Evolutionary conservation across 2,797 vertebrate genomes (phyloP).

Genomic region (Morus bassanus): DNA sequence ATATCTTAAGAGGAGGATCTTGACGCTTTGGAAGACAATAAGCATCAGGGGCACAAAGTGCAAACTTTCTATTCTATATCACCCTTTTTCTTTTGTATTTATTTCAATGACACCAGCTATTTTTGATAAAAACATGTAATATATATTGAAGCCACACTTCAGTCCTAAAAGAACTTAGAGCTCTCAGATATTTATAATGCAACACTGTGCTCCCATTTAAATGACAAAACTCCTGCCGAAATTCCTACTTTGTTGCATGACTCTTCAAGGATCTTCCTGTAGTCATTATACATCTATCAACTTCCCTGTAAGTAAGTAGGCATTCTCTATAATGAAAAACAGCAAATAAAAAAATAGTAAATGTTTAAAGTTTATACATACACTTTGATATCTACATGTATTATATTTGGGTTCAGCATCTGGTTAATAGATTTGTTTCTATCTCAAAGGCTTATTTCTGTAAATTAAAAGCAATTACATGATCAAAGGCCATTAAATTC

Average conservation of each 20-base stretch:
- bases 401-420: neutral
- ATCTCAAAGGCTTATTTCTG: constrained; percentile 9
- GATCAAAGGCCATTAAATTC: constrained; percentile 11
- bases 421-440: constrained; percentile 1
- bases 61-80: neutral
- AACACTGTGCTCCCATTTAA: neutral
- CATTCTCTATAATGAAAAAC: neutral
- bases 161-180: neutral
- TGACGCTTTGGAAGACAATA: neutral
- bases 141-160: neutral
- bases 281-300: neutral
- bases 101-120: neutral
- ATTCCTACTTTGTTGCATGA: neutral
- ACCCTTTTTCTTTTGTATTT: neutral
- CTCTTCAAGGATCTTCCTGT: neutral
- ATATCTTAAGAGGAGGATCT: neutral
- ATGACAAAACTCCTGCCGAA: neutral
- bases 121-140: neutral
- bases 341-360: neutral
- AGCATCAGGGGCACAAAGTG: neutral
- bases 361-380: neutral
- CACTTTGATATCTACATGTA: neutral
- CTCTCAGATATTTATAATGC: neutral
- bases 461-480: constrained; percentile 12
- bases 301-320: neutral